Evolutionary conservation across 1,140 invertebrate species (phyloP).

Genomic region (Polypedilum pembai): DNA sequence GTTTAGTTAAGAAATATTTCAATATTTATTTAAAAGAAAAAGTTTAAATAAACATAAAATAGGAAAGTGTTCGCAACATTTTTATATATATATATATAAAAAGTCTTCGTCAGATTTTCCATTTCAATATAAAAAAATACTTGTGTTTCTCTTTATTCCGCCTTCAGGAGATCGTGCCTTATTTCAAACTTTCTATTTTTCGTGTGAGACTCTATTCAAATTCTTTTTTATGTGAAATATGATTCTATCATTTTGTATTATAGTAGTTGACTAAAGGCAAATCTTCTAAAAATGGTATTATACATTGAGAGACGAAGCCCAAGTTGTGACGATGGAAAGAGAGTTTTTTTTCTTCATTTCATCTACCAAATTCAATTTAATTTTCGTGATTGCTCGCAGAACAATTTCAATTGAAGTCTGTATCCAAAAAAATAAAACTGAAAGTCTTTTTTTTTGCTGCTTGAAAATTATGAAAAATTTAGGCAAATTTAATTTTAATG

Average conservation of each 20-base stretch:
- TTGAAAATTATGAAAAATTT: too few relatives aligned
- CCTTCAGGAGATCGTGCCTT: constrained; percentile 15
- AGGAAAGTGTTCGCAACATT: background rate
- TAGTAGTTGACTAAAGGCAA: background rate
- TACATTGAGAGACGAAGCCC: too few relatives aligned
- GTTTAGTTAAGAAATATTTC: background rate
- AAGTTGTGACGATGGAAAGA: too few relatives aligned
- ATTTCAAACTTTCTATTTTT: constrained; percentile 14
- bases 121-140: constrained; percentile 4
- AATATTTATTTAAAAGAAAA: constrained; percentile 1
- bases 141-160: background rate
- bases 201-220: background rate
- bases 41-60: constrained; percentile 5
- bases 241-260: constrained; percentile 4
- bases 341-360: background rate
- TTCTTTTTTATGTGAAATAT: constrained; percentile 19
- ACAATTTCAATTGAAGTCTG: background rate
- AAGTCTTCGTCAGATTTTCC: background rate
- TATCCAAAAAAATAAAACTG: too few relatives aligned
- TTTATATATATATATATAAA: too few relatives aligned
- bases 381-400: constrained; percentile 3
- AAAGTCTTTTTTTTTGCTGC: too few relatives aligned
- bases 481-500: too few relatives aligned
- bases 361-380: background rate
- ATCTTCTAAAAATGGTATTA: constrained; percentile 3